phyloP scores from a whole-genome alignment of 35 echinoderm and acorn worm genomes.

The Amphiura filiformis region DNA sequence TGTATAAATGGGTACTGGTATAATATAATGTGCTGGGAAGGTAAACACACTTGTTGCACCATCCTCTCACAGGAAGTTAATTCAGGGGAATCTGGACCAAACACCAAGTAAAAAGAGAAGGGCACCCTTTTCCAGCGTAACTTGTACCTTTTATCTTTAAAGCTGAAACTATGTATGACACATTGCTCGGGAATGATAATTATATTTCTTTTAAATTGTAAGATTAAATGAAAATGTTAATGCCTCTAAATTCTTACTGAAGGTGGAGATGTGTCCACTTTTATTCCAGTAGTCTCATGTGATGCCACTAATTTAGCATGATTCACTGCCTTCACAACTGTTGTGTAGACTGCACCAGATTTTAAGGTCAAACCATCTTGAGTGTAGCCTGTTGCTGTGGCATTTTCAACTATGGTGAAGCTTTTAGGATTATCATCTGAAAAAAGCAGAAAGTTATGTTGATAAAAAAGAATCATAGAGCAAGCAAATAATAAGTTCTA shows the following conservation, averaged over 20 bases:
- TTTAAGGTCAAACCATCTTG: constrained; percentile 14
- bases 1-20: too few relatives aligned
- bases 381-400: neutral
- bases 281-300: constrained; percentile 51
- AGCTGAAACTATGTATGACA: too few relatives aligned
- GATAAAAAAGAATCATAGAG: neutral
- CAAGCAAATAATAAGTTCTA: neutral
- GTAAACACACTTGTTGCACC: neutral
- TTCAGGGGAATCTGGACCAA: too few relatives aligned
- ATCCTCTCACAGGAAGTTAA: too few relatives aligned
- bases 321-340: constrained; percentile 27
- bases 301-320: constrained; percentile 30
- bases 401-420: neutral
- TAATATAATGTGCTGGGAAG: neutral
- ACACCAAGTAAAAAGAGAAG: too few relatives aligned
- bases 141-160: too few relatives aligned
- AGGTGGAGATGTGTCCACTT: constrained; percentile 37
- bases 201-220: too few relatives aligned
- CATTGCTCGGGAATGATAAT: too few relatives aligned
- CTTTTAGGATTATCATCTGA: constrained; percentile 13
- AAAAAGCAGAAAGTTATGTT: neutral
- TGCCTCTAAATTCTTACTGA: neutral
- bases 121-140: too few relatives aligned
- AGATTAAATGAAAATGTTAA: too few relatives aligned
- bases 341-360: constrained; percentile 28